These are phyloP conservation scores for Onthophagus sagittarius DNA, from an alignment of 2,888 invertebrate species.

Conservation along the genomic window DNA sequence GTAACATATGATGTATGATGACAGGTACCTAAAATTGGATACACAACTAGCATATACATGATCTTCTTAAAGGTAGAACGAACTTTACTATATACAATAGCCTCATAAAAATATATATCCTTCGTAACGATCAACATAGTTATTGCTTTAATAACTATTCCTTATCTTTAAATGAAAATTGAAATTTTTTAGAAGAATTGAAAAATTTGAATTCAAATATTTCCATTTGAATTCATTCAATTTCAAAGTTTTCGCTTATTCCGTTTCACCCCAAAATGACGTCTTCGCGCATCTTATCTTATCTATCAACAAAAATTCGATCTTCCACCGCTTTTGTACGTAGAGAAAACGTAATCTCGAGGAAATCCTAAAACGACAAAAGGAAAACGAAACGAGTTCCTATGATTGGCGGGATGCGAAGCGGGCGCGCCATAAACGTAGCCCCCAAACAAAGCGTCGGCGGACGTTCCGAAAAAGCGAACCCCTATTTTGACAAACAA, in stretches of 20 bases:
- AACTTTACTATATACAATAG: neutral
- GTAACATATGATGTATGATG: constrained; percentile 15
- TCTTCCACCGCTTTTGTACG: neutral
- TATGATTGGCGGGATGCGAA: neutral
- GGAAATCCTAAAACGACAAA: neutral
- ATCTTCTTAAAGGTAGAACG: neutral
- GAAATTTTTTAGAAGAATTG: neutral
- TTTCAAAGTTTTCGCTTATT: neutral
- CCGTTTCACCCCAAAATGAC: neutral
- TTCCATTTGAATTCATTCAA: neutral
- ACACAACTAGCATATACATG: neutral
- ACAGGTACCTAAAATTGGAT: constrained; percentile 15
- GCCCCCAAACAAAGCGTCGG: neutral
- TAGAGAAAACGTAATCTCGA: neutral
- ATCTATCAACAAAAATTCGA: neutral
- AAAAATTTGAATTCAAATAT: neutral
- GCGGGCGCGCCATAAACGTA: neutral
- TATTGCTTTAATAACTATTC: neutral
- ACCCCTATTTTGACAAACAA: neutral
- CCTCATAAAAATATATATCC: too few species aligned
- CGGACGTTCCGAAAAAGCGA: neutral
- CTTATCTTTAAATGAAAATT: neutral
- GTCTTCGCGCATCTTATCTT: neutral
- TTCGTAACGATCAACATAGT: too few species aligned
- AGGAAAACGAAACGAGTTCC: neutral